Evolutionary conservation across 2,888 invertebrate species (phyloP).

Genomic region (Drosophila recens): DNA sequence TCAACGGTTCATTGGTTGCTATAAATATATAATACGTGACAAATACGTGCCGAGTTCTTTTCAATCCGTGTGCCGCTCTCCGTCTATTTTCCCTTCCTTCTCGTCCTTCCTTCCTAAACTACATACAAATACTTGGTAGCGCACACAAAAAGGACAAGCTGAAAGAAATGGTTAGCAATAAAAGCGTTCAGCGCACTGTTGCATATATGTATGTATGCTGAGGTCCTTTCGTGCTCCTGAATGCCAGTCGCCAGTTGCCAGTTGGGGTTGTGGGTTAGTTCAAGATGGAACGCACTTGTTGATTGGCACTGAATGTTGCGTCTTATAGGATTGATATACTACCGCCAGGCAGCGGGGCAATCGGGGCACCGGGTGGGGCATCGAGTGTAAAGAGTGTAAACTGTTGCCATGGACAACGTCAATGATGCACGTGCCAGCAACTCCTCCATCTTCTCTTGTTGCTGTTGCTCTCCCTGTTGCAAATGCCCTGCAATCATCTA

Average conservation of each 20-base stretch:
- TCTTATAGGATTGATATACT: slow-evolving; percentile 79
- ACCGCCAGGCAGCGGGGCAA: slow-evolving; percentile 35
- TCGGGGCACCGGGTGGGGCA: background rate
- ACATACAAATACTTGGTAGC: slow-evolving; percentile 71
- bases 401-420: slow-evolving; percentile 52
- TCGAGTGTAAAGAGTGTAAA: slow-evolving; percentile 30
- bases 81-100: background rate
- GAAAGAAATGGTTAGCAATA: slow-evolving; percentile 76
- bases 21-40: slow-evolving; percentile 81
- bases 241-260: slow-evolving; percentile 7
- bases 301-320: slow-evolving; percentile 81
- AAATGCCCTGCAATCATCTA: slow-evolving; percentile 62
- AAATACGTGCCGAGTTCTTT: slow-evolving; percentile 81
- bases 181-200: slow-evolving; percentile 78
- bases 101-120: slow-evolving; percentile 11
- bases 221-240: slow-evolving; percentile 17
- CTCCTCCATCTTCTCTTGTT: background rate
- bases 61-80: slow-evolving; percentile 60
- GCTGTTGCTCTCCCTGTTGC: slow-evolving; percentile 40
- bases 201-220: slow-evolving; percentile 68
- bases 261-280: slow-evolving; percentile 18
- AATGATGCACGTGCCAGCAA: slow-evolving; percentile 53
- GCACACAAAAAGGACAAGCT: slow-evolving; percentile 46
- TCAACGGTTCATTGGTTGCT: slow-evolving; percentile 81
- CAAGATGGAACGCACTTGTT: slow-evolving; percentile 80